Percentiles rank a stretch among this genome's conserved stretches.
phyloP scores from a whole-genome alignment of 2,113 vertebrate genomes.

The Xenotilapia leptura region DNA sequence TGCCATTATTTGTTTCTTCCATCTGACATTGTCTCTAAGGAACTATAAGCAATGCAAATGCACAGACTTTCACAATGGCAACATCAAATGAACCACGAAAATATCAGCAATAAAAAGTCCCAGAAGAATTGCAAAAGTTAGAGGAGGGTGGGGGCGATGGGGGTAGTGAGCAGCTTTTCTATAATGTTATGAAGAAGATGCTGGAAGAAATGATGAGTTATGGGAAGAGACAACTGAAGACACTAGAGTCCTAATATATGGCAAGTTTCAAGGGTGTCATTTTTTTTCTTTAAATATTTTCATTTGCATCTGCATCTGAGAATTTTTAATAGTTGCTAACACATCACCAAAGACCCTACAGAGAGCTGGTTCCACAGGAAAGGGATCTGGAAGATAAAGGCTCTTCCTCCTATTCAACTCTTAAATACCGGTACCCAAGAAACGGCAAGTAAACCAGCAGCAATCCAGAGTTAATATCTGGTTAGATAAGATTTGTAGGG shows the following conservation, averaged over 20 bases:
- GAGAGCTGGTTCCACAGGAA: not conserved
- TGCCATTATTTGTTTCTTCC: conserved; percentile 14
- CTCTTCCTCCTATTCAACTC: not conserved
- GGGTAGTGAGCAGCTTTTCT: not conserved
- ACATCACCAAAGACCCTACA: not conserved
- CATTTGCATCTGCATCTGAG: not conserved
- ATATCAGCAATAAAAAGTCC: conserved; percentile 33
- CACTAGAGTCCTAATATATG: not conserved
- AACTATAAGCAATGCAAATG: conserved; percentile 20
- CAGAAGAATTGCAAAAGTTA: conserved; percentile 9
- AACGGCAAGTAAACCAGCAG: not conserved
- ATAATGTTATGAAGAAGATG: not conserved
- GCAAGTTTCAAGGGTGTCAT: not conserved
- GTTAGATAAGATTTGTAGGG: not conserved
- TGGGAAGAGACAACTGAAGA: not conserved
- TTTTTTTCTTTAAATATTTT: not conserved
- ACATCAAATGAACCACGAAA: conserved; percentile 37
- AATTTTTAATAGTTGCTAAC: not conserved
- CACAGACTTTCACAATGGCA: conserved; percentile 29
- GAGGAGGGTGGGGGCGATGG: not conserved
- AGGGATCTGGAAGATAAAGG: not conserved
- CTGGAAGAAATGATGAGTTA: not conserved
- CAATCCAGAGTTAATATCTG: not conserved
- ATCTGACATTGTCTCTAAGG: conserved; percentile 26
- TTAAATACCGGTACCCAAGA: not conserved